Percentiles rank a stretch among this genome's conserved stretches.
These are phyloP conservation scores for Craterocephalus amniculus DNA, from an alignment of 2,797 vertebrate species.

Conservation along the genomic window DNA sequence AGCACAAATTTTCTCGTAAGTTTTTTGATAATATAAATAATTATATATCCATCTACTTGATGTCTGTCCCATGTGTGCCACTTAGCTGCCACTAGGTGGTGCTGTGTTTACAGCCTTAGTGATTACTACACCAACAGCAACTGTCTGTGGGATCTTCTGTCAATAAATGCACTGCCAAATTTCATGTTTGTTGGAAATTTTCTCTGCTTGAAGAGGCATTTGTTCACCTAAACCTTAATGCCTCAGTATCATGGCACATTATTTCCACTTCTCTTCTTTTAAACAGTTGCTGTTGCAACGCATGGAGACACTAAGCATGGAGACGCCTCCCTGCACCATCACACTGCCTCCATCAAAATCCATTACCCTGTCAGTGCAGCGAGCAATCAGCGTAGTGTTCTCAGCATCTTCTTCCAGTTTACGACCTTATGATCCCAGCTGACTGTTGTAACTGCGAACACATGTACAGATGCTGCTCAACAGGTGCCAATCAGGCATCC, in stretches of 20 bases:
- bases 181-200: background rate
- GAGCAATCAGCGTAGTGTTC: background rate
- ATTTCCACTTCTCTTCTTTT: background rate
- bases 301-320: background rate
- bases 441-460: too few species aligned
- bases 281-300: background rate
- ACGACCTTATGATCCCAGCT: too few species aligned
- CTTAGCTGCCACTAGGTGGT: slow-evolving; percentile 31
- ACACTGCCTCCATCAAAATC: background rate
- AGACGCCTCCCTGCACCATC: too few species aligned
- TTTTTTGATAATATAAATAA: background rate
- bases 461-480: too few species aligned
- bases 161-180: background rate
- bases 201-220: background rate
- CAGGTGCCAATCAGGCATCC: too few species aligned
- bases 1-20: too few species aligned
- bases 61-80: background rate
- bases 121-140: background rate
- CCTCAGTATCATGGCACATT: background rate
- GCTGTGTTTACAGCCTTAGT: background rate
- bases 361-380: background rate
- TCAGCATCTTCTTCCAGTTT: too few species aligned
- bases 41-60: background rate
- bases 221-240: background rate
- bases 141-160: background rate